Conservation (phyloP, 2,797 vertebrate species). For the Darevskia nairensis region DNA sequence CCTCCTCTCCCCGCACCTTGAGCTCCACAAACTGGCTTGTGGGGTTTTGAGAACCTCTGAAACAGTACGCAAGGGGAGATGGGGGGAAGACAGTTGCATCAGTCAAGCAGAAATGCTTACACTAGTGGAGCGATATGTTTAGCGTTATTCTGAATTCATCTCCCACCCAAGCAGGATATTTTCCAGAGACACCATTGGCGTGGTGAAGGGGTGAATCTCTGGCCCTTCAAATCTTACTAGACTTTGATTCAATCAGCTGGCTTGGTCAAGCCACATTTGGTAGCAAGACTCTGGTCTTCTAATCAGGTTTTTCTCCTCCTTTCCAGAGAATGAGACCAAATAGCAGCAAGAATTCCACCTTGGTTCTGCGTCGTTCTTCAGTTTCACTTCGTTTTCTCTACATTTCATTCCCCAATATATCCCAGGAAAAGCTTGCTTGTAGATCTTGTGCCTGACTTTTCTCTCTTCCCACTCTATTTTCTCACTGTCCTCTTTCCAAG, state of each 20-base stretch:
- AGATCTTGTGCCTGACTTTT: background rate
- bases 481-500: background rate
- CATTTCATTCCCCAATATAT: background rate
- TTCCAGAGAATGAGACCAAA: background rate
- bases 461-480: background rate
- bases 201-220: too few species aligned
- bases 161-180: too few species aligned
- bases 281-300: background rate
- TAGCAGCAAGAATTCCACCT: background rate
- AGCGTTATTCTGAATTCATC: too few species aligned
- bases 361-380: background rate
- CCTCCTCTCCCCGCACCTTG: too few species aligned
- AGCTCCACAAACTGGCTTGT: too few species aligned
- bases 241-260: background rate
- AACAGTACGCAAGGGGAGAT: too few species aligned
- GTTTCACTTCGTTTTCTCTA: background rate
- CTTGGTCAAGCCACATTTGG: too few species aligned
- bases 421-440: background rate
- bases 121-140: too few species aligned
- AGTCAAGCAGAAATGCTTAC: too few species aligned
- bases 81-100: too few species aligned
- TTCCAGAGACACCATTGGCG: background rate
- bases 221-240: too few species aligned
- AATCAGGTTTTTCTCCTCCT: background rate
- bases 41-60: too few species aligned